These are phyloP conservation scores for Urocyon cinereoargenteus DNA, from an alignment of 2,797 vertebrate genomes.

Conservation along the genomic window DNA sequence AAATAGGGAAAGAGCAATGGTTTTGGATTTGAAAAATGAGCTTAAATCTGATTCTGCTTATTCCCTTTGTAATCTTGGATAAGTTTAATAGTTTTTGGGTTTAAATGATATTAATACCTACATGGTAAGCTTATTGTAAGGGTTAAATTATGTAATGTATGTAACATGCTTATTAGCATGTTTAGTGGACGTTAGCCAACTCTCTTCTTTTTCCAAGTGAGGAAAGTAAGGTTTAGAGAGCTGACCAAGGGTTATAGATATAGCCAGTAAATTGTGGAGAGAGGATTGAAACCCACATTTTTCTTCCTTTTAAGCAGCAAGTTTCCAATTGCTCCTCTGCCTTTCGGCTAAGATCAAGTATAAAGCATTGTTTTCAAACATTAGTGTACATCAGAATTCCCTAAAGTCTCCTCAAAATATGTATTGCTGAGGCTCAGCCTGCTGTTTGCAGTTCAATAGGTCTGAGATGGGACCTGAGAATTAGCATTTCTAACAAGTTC, in stretches of 20 bases:
- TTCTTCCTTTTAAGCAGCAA: background rate
- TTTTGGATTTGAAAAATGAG: constrained; percentile 23
- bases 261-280: background rate
- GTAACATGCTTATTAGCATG: constrained; percentile 16
- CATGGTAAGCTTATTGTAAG: background rate
- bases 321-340: background rate
- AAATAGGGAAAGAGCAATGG: background rate
- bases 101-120: background rate
- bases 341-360: background rate
- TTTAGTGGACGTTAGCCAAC: constrained; percentile 3
- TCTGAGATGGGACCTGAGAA: background rate
- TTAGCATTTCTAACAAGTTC: constrained; percentile 17
- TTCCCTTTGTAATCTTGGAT: background rate
- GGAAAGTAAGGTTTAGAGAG: constrained; percentile 34
- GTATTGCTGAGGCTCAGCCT: background rate
- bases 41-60: constrained; percentile 47
- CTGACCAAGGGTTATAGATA: background rate
- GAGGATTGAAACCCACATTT: background rate
- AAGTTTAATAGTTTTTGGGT: background rate
- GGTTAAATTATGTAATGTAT: background rate
- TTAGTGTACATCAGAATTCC: background rate
- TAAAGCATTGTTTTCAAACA: constrained; percentile 19
- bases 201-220: background rate
- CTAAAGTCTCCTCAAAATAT: constrained; percentile 18
- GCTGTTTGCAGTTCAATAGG: background rate